These are phyloP conservation scores for Aethes cnicana DNA, from an alignment of 2,888 invertebrate species.

Conservation along the genomic window DNA sequence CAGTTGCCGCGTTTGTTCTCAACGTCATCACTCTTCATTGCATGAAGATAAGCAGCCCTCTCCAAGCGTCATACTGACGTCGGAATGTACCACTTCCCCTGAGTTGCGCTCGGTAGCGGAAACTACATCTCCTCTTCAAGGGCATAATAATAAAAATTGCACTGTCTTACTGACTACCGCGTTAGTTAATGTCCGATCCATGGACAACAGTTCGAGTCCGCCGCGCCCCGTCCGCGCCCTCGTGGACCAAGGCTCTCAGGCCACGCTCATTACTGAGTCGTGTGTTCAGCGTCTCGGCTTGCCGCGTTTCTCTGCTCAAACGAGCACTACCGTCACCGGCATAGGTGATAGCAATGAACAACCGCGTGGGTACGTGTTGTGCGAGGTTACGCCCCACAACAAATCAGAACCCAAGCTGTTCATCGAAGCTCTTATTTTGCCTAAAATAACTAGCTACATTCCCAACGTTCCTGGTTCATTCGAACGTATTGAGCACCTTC, in stretches of 20 bases:
- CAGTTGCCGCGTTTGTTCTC: conserved; percentile 8
- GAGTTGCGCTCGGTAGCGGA: background rate
- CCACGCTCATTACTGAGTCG: conserved; percentile 7
- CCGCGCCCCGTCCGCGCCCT: conserved; percentile 14
- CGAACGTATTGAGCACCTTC: conserved; percentile 1
- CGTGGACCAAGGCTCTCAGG: conserved; percentile 18
- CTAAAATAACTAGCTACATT: conserved; percentile 10
- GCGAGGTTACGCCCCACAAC: conserved; percentile 14
- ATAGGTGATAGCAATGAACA: conserved; percentile 9
- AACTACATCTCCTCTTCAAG: background rate
- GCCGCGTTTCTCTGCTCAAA: conserved; percentile 9
- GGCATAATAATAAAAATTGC: background rate
- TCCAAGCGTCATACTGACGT: background rate
- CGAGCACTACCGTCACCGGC: conserved; percentile 10
- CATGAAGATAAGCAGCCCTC: conserved; percentile 1
- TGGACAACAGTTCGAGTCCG: background rate
- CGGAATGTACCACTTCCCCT: background rate
- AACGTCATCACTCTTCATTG: conserved; percentile 4
- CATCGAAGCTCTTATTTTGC: conserved; percentile 9
- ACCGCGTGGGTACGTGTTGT: conserved; percentile 12
- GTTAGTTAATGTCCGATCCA: background rate
- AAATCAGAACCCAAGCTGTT: conserved; percentile 3
- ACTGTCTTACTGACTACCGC: background rate
- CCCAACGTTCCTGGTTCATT: conserved; percentile 5
- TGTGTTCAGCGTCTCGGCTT: conserved; percentile 13